Percentiles rank a stretch among this genome's conserved stretches.
phyloP scores from a whole-genome alignment of 2,888 invertebrate genomes.

The Drosophila barbarae region DNA sequence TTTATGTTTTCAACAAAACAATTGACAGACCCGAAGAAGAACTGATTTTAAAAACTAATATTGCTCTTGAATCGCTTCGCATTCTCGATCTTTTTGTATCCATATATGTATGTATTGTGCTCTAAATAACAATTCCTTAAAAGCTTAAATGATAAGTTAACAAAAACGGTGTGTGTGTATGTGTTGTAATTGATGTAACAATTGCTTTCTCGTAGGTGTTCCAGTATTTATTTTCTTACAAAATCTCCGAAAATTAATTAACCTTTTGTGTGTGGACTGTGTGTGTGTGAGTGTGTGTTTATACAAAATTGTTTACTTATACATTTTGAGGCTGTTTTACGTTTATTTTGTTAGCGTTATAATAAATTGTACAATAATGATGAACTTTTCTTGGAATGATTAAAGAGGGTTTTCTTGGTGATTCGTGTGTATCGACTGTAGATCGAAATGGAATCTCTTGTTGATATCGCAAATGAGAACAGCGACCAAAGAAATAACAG shows the following conservation, averaged over 20 bases:
- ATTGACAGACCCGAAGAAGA: conserved; percentile 61
- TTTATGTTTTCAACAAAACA: conserved; percentile 54
- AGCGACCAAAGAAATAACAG: conserved; percentile 52
- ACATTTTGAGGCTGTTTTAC: conserved; percentile 26
- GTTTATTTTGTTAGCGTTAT: conserved; percentile 27
- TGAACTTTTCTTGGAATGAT: conserved; percentile 35
- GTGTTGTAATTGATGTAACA: conserved; percentile 55
- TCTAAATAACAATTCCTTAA: conserved; percentile 44
- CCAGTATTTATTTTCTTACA: conserved; percentile 48
- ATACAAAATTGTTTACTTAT: conserved; percentile 53
- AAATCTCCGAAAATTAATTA: conserved; percentile 51
- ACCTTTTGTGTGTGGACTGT: conserved; percentile 19
- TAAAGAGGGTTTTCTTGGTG: conserved; percentile 16
- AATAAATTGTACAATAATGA: conserved; percentile 56
- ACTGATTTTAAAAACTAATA: conserved; percentile 65
- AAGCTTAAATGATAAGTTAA: conserved; percentile 34
- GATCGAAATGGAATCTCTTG: conserved; percentile 77
- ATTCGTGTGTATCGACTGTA: conserved; percentile 52
- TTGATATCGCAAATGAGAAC: conserved; percentile 78
- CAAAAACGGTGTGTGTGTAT: conserved; percentile 35
- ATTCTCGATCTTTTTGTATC: conserved; percentile 23
- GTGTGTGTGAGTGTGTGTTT: conserved; percentile 10
- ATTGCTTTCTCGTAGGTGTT: conserved; percentile 49
- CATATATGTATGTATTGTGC: conserved; percentile 21
- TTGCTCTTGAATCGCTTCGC: conserved; percentile 48